Evolutionary conservation across 2,113 vertebrate genomes (phyloP), one percentile per base, ranked within the genome.

Genomic region (Petroica traversi): DNA sequence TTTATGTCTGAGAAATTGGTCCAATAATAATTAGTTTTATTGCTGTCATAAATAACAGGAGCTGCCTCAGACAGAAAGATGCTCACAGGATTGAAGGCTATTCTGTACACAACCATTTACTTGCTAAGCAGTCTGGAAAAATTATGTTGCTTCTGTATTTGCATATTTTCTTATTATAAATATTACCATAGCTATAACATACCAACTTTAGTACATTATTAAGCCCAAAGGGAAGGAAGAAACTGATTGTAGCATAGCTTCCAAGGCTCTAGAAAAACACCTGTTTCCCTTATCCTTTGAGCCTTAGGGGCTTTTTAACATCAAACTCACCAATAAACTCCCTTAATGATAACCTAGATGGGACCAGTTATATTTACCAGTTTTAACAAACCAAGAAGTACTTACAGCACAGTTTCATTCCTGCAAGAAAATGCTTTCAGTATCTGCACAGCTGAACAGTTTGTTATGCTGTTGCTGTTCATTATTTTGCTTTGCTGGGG

Each of bases 191-290:
- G 88, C 61, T 95, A 61, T 88, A 93, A 76, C 67, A 68, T 33
- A 94, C 69, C 41, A 71, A 66, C 34, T 88, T 66, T 57, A 91
- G 85, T 61, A 73, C 59, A 86, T 66, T 34, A 91, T 75, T 36
- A 63, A 89, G 62, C 89, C 91, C 58, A 93, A 92, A 95, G 75
- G 74, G 89, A 94, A 95, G 76, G 54, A 90, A 96, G 79, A 92
- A 94, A 97, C 58, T 91, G 95, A 93, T 80, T 87, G 63, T 75
- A 95, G 40, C 63, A 84, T 77, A 85, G 78, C 92, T 92, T 96
- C 58, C 80, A 77, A 78, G 45, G 66, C 64, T 83, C 40, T 6
- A 25, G 45, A 31, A 95, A 96, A 91, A 58, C 46, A 96, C 92
- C 91, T 94, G 92, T 94, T 94, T 91, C 58, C n/a, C 52, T 95